Base-by-base conservation (phyloP, 2,797 vertebrate genomes). In the Mormyrus proboscirostris region DNA sequence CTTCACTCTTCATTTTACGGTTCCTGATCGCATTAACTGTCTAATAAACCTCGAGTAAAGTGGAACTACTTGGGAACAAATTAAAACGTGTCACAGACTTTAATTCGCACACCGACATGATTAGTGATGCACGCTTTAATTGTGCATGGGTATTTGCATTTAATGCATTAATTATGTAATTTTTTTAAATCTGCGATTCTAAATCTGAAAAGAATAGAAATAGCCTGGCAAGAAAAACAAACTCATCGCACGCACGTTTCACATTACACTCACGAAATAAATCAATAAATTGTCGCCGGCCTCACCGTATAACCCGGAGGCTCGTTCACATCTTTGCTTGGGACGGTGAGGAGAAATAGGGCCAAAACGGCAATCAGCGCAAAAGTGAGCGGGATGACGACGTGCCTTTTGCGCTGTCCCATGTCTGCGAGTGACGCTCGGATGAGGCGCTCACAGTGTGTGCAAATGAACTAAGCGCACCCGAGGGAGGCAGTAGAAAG, bases 241-340 rank as follows among this genome's bases (percentile, higher is more conserved):
- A 12, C 62, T 69, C 10, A 69, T 29, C 25, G 9, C 12, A 10
- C 25, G 22, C 62, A 33, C 3, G 29, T 33, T 38, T 73, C 65
- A 33, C 29, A 12, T 69, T 29, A 69, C 73, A 44, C 6, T 44
- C 16, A 41, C 41, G 41, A 41, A 49, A 85, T 29, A 33, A 33
- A 86, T 92, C 84, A 90, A 73, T 88, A 73, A 33, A 6, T 65
- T 10, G 33, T 10, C 73, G 0, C 19, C 16, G 73, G 85, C 47
- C 94, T 96, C 94, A 98, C 98, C 97, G 96, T 97, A 92, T 96
- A 95, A 86, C 92, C 92, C 0, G 97, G 97, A 0, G 93, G 92
- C 25, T 95, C 95, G 87, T 62, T 94, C 38, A 97, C 84, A 91
- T 98, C 95, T 62, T 94, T 91, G 3, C 95, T 93, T 85, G 95